Base-by-base conservation (phyloP, 1,140 invertebrate species). In the Phenacoccus solenopsis region DNA sequence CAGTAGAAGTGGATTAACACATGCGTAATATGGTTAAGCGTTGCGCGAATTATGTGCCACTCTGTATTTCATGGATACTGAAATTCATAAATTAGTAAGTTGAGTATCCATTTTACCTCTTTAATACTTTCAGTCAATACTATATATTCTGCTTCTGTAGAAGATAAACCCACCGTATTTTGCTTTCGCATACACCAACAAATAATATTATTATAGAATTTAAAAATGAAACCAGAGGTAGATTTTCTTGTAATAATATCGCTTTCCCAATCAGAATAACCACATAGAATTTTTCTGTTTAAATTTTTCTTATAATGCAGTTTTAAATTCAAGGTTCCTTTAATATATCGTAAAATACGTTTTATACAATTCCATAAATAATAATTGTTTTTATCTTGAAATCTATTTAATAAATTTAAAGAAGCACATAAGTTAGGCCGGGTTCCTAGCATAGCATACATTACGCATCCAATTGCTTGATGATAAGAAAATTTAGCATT, bases 121-220 rank as follows among this genome's bases (percentile, higher is more conserved):
- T 79, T 79, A 5, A 76, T 69, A 0, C 76, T 78, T 71, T 76
- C 74, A 49, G 75, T 71, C 5, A 78, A 72, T n/a, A 79, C 78
- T 5, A 82, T 76, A 71, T 81, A 82, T 70, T 81, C 78, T 2
- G 76, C 74, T 72, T 80, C 78, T 27, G 76, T 77, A 9, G 75
- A 76, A 13, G 77, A 78, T 22, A 79, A 72, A 7, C 78, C 77
- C 24, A 78, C 75, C 0, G 73, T 75, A 0, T 59, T 57, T 72
- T 81, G 79, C 71, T 78, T 79, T 30, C 72, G 72, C 1, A 71
- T 67, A 27, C 73, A 72, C 79, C 77, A 80, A 38, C 72, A 57
- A 13, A 78, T 69, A 27, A 73, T n/a, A 16, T 67, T 72, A 56
- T 70, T 73, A 20, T 22, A 69, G 3, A 76, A 28, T 10, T 73